Base-by-base conservation (phyloP, 2,888 invertebrate genomes). In the Oscheius onirici region DNA sequence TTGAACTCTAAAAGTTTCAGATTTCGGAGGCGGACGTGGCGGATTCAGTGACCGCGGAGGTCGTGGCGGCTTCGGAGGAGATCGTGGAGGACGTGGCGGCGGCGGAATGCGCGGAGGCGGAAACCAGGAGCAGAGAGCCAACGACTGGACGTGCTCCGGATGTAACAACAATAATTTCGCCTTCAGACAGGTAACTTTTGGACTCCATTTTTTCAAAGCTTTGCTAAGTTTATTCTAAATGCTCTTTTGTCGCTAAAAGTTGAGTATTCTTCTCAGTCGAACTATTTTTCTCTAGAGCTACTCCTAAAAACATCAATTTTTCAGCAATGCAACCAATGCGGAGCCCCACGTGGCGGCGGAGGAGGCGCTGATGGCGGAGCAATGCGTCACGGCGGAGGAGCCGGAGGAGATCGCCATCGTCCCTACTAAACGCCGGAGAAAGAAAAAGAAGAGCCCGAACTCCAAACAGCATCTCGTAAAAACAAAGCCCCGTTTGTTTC, bases 121-220 rank as follows among this genome's bases (percentile, higher is more conserved):
- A 10, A 82, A 82, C 58, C 72, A 77, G 72, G 85, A 86, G 43
- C 73, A 71, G 41, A 76, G 85, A 22, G 78, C 79, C 40, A 80
- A 76, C 69, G 86, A 86, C 66, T 86, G 86, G 86, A 69, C 69
- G 17, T 86, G 86, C 75, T 76, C 67, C 1, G 54, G 67, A 26
- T 86, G 84, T 69, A 83, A 83, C 63, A 86, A 86, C 74, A 78
- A 75, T 61, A 86, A 86, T 74, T 86, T 86, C 49, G 84, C 78
- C 20, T 86, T 86, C 83, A 63, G 80, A 74, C 73, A 72, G 58
- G 79, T 79, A 20, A 41, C 52, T 57, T n/a, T 57, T 57, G 8
- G 10, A n/a, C n/a, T n/a, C n/a, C n/a, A n/a, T n/a, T n/a, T n/a
- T n/a, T n/a, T n/a, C n/a, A n/a, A n/a, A n/a, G n/a, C n/a, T n/a